Percentiles rank a stretch among this genome's conserved stretches.
phyloP scores from a whole-genome alignment of 2,113 vertebrate genomes.

The Narcine bancroftii region DNA sequence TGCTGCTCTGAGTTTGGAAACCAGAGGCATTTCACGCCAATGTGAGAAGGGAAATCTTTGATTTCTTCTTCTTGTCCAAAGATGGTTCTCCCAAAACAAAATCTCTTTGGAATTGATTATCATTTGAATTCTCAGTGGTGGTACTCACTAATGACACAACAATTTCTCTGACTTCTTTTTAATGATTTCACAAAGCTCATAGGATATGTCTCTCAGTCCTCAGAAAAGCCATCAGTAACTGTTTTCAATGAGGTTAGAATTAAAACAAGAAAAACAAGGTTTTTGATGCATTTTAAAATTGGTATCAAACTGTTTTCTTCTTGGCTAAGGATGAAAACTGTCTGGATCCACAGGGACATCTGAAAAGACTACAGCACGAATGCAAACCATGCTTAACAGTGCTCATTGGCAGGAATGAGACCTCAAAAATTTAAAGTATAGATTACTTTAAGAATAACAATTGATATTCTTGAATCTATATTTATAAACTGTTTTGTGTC shows the following conservation, averaged over 20 bases:
- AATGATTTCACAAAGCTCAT: no score
- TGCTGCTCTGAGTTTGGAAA: neutral
- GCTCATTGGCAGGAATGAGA: neutral
- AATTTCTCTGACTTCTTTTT: neutral
- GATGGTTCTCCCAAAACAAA: neutral
- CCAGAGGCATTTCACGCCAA: neutral
- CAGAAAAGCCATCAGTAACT: neutral
- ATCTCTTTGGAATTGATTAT: neutral
- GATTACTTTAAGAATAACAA: neutral
- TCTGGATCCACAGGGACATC: neutral
- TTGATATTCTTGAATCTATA: neutral
- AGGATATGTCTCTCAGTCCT: no score
- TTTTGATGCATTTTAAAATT: neutral
- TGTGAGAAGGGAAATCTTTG: neutral
- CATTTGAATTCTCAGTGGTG: neutral
- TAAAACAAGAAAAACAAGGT: neutral
- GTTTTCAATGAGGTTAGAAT: neutral
- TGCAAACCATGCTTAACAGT: neutral
- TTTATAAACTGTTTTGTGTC: neutral
- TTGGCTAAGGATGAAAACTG: neutral
- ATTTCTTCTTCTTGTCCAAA: neutral
- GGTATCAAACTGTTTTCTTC: neutral
- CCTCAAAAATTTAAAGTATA: neutral
- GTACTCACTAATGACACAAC: neutral
- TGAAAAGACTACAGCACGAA: neutral